A percentile compares a stretch with the other conserved stretches of the same genome.
Evolutionary conservation across 2,797 vertebrate genomes (phyloP).

Genomic region (Megalops cyprinoides): DNA sequence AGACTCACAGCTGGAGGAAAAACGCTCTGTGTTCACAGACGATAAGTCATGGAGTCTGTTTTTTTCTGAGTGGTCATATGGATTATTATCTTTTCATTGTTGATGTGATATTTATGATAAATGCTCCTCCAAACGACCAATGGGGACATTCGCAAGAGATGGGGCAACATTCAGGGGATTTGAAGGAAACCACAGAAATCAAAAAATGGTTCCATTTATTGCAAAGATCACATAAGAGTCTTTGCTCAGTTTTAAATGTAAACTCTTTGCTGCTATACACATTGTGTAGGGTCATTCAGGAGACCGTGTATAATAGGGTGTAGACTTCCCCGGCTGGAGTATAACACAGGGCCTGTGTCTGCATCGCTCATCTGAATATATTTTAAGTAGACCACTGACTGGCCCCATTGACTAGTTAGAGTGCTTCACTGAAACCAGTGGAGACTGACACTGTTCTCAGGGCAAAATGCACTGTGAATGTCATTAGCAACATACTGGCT

Average conservation of each 20-base stretch:
- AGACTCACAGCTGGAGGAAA: not conserved
- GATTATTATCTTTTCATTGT: constrained; percentile 6
- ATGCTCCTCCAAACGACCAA: no score
- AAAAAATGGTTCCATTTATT: constrained; percentile 5
- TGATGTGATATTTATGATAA: not conserved
- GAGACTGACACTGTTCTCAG: not conserved
- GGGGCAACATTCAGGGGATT: no score
- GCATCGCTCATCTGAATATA: not conserved
- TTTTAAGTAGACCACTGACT: constrained; percentile 4
- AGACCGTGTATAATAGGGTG: not conserved
- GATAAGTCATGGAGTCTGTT: not conserved
- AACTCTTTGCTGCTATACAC: not conserved
- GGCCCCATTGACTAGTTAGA: not conserved
- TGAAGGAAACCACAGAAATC: no score
- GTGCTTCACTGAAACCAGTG: not conserved
- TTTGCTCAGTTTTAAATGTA: not conserved
- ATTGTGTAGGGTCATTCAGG: not conserved
- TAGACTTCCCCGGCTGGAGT: not conserved
- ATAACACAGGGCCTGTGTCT: constrained; percentile 1
- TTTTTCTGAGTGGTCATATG: not conserved
- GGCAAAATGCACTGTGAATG: not conserved
- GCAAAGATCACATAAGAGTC: constrained; percentile 3
- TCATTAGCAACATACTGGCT: not conserved
- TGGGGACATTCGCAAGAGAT: not conserved
- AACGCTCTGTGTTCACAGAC: not conserved